phyloP scores from a whole-genome alignment of 2,888 invertebrate genomes.

The Amphipoea oculea region DNA sequence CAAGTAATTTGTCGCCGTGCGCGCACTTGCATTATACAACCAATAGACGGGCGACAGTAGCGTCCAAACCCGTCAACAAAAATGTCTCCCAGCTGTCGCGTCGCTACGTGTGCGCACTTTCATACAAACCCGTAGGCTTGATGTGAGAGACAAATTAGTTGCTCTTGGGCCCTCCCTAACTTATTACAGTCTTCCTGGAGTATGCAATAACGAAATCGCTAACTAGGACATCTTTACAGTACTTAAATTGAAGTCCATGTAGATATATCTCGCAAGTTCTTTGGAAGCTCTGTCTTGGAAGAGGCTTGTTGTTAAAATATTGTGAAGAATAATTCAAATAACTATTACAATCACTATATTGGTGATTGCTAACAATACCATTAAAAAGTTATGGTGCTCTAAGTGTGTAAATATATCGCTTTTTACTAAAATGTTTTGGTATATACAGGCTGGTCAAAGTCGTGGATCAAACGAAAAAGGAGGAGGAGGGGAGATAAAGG shows the following conservation, averaged over 20 bases:
- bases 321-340: slow-evolving; percentile 1
- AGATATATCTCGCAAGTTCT: background rate
- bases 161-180: background rate
- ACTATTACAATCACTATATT: slow-evolving; percentile 2
- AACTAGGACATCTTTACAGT: background rate
- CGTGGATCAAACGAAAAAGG: too few species aligned
- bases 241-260: background rate
- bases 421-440: background rate
- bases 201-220: background rate
- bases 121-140: background rate
- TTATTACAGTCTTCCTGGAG: background rate
- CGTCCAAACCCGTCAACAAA: background rate
- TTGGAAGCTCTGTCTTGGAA: slow-evolving; percentile 1
- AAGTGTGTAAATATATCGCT: slow-evolving; percentile 18
- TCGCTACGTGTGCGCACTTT: background rate
- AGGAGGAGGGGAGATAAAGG: too few species aligned
- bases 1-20: background rate
- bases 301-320: background rate
- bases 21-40: background rate
- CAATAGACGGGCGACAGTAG: background rate
- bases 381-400: background rate
- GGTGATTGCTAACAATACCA: background rate
- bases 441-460: too few species aligned
- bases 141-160: background rate
- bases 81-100: background rate